Evolutionary conservation across 1,140 invertebrate species (phyloP).

Genomic region (Aphelinus certus): DNA sequence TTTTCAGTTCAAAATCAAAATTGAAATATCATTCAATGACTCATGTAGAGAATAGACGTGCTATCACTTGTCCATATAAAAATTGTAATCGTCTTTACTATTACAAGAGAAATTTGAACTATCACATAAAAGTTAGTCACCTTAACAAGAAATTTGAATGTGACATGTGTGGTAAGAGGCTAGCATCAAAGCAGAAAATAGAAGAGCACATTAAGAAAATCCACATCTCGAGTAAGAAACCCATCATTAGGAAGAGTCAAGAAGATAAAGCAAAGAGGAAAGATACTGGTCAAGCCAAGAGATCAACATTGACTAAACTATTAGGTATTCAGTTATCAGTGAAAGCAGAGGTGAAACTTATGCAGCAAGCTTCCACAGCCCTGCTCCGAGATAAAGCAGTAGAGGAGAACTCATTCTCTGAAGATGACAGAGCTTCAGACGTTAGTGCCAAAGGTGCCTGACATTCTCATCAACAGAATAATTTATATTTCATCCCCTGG

Average conservation of each 20-base stretch:
- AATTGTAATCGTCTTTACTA: conserved; percentile 34
- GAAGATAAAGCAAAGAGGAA: background rate
- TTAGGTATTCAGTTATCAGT: conserved; percentile 24
- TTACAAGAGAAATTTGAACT: conserved; percentile 34
- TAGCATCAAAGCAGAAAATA: conserved; percentile 35
- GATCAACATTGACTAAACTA: conserved; percentile 25
- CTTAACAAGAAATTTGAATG: conserved; percentile 26
- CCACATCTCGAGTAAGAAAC: conserved; percentile 7
- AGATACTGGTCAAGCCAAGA: conserved; percentile 30
- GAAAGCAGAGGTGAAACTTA: conserved; percentile 13
- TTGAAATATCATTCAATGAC: conserved; percentile 14
- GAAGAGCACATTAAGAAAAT: conserved; percentile 21
- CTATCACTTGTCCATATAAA: conserved; percentile 34
- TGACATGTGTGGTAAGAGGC: conserved; percentile 27
- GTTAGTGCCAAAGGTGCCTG: conserved; percentile 19
- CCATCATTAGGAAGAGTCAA: conserved; percentile 4
- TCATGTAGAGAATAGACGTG: conserved; percentile 26
- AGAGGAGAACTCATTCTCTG: conserved; percentile 2
- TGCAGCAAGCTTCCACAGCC: conserved; percentile 23
- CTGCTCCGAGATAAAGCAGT: conserved; percentile 22
- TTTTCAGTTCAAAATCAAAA: conserved; percentile 3
- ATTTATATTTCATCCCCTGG: background rate
- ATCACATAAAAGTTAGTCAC: conserved; percentile 33
- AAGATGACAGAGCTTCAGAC: conserved; percentile 24
- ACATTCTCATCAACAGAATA: background rate